These are phyloP conservation scores for Hirtodrosophila trivittata DNA, from an alignment of 2,888 invertebrate genomes.

Conservation along the genomic window DNA sequence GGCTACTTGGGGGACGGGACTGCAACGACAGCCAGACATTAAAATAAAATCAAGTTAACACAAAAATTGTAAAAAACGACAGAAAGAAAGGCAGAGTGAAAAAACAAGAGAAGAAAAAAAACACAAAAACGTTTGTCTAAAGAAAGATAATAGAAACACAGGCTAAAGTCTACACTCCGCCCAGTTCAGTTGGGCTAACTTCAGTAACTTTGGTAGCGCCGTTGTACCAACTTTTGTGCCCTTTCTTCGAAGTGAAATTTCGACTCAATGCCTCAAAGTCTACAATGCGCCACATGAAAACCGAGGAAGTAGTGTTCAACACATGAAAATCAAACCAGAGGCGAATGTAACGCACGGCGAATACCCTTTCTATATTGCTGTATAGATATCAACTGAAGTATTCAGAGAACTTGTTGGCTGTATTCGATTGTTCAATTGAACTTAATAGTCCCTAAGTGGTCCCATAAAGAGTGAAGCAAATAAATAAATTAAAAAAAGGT, in stretches of 20 bases:
- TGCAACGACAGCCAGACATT: slow-evolving; percentile 44
- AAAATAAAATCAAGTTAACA: slow-evolving; percentile 73
- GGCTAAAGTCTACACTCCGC: slow-evolving; percentile 14
- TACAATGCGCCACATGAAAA: slow-evolving; percentile 51
- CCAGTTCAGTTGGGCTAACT: slow-evolving; percentile 9
- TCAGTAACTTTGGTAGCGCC: slow-evolving; percentile 27
- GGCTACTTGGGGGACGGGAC: slow-evolving; percentile 20
- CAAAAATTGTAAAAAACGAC: slow-evolving; percentile 36
- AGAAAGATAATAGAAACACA: slow-evolving; percentile 32
- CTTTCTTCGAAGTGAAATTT: slow-evolving; percentile 73
- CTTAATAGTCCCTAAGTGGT: too few relatives aligned
- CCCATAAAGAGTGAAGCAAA: too few relatives aligned
- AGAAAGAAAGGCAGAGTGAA: slow-evolving; percentile 58
- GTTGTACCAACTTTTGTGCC: slow-evolving; percentile 54
- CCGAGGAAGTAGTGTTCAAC: slow-evolving; percentile 3
- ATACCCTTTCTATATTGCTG: slow-evolving; percentile 19
- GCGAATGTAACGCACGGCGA: not conserved
- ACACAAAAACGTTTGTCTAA: slow-evolving; percentile 38
- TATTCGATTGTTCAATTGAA: too few relatives aligned
- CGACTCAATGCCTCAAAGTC: slow-evolving; percentile 62
- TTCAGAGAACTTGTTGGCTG: too few relatives aligned
- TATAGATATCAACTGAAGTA: too few relatives aligned
- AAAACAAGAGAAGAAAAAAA: slow-evolving; percentile 8
- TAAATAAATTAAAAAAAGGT: too few relatives aligned
- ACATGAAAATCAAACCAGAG: not conserved